Evolutionary conservation across 2,797 vertebrate genomes (phyloP).

Genomic region (Prionace glauca): DNA sequence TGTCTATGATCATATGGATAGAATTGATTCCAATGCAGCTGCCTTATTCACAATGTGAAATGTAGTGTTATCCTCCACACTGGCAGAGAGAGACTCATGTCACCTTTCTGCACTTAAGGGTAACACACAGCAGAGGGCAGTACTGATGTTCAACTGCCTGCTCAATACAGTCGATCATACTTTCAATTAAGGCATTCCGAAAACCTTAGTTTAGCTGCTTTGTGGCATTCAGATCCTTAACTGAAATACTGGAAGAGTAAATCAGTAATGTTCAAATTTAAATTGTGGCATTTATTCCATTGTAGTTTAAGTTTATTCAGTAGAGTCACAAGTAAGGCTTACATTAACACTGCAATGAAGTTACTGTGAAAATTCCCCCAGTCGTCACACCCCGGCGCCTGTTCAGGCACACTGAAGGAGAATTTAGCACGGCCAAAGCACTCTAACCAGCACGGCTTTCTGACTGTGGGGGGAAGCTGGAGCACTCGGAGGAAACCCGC

Average conservation of each 20-base stretch:
- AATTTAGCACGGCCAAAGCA: no score
- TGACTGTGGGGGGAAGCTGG: no score
- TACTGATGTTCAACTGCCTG: background rate
- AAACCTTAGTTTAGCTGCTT: background rate
- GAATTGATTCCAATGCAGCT: background rate
- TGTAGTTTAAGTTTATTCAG: background rate
- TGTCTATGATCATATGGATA: background rate
- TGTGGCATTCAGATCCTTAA: background rate
- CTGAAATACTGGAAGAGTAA: background rate
- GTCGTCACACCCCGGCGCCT: no score
- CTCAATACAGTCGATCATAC: background rate
- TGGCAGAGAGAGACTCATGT: background rate
- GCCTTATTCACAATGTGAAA: background rate
- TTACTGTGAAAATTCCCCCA: no score
- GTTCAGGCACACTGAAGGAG: no score
- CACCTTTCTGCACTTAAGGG: background rate
- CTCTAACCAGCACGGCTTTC: no score
- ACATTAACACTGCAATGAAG: no score
- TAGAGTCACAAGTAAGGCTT: no score
- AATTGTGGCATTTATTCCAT: background rate
- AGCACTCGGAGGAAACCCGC: no score
- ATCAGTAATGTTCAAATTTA: background rate
- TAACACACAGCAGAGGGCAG: background rate
- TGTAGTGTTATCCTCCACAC: background rate
- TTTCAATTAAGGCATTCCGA: background rate